A percentile compares a stretch with the other conserved stretches of the same genome.
Conservation (phyloP, 2,797 vertebrate genomes). For the Rhynchotus rufescens region DNA sequence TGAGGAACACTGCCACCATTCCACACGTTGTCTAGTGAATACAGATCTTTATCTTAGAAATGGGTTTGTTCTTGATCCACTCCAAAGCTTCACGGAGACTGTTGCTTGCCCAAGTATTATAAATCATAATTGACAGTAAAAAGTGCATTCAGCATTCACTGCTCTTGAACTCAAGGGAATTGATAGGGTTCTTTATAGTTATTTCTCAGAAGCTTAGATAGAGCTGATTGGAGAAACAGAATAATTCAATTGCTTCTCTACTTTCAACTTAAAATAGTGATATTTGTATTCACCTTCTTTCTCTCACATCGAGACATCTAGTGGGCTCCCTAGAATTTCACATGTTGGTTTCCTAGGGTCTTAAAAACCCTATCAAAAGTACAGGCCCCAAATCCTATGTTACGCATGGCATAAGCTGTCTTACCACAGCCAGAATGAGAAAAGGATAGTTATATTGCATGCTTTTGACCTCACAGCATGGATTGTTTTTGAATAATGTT, state of each 20-base stretch:
- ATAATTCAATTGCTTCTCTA: neutral
- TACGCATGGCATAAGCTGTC: neutral
- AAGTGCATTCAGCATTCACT: neutral
- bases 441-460: neutral
- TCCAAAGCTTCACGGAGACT: neutral
- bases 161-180: neutral
- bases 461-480: neutral
- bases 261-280: neutral
- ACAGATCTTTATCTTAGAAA: rapidly evolving
- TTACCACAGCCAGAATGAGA: neutral
- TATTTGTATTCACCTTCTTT: neutral
- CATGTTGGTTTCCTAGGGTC: neutral
- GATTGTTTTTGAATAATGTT: neutral
- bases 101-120: neutral
- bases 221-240: neutral
- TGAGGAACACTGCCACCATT: neutral
- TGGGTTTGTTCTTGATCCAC: neutral
- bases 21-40: neutral
- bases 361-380: neutral
- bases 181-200: neutral
- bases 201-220: neutral
- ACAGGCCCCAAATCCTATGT: neutral
- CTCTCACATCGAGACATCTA: neutral
- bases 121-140: neutral
- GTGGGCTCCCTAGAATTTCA: neutral